These are phyloP conservation scores for Semicossyphus pulcher DNA, from an alignment of 2,113 vertebrate genomes.

Conservation along the genomic window DNA sequence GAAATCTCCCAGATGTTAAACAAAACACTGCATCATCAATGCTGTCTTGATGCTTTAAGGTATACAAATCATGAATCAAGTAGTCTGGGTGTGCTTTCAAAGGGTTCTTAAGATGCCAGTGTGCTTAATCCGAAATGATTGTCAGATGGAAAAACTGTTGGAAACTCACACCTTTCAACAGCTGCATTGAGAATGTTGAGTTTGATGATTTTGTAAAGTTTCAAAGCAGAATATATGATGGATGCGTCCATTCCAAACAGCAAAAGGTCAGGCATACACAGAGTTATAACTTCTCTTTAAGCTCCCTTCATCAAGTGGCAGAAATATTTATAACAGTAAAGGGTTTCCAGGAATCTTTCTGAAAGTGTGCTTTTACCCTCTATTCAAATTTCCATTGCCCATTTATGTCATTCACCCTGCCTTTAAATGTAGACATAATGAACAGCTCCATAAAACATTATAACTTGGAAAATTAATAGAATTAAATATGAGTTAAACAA, in stretches of 20 bases:
- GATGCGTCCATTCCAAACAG: not conserved
- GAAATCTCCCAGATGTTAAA: conserved; percentile 3
- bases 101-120: not conserved
- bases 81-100: not conserved
- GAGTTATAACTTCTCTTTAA: not conserved
- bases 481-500: no score
- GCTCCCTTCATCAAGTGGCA: not conserved
- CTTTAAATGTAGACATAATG: not conserved
- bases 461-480: no score
- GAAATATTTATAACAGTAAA: no score
- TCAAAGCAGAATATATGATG: not conserved
- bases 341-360: not conserved
- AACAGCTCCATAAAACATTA: no score
- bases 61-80: not conserved
- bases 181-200: rapidly evolving
- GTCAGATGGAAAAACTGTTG: not conserved
- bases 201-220: not conserved
- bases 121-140: not conserved
- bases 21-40: not conserved
- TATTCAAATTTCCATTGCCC: no score
- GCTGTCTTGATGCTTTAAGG: not conserved
- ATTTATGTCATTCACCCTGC: not conserved
- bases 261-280: not conserved
- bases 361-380: not conserved
- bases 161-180: not conserved